Evolutionary conservation across 1,140 invertebrate species (phyloP).

Genomic region (Oscheius sp.): DNA sequence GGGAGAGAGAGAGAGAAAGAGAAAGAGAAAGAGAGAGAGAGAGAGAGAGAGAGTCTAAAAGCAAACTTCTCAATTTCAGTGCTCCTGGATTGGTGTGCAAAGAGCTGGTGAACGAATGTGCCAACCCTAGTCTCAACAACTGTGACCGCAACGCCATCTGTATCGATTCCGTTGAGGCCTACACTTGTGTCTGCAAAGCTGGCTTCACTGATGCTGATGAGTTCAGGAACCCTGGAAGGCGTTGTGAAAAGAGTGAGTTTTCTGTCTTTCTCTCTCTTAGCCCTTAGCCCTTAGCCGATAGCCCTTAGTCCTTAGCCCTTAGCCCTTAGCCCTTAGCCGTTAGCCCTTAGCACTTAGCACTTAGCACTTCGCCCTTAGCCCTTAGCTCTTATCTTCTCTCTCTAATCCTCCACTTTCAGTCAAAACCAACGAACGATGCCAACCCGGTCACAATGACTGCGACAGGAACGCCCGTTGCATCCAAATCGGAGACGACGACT

Average conservation of each 20-base stretch:
- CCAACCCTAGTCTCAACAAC: conserved; percentile 45
- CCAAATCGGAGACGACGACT: conserved; percentile 48
- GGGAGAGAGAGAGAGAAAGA: too few species aligned
- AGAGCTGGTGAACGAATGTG: conserved; percentile 54
- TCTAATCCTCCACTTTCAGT: conserved; percentile 31
- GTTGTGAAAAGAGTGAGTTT: conserved; percentile 48
- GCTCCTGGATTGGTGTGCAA: conserved; percentile 54
- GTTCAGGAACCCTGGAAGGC: conserved; percentile 56
- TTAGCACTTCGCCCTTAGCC: too few species aligned
- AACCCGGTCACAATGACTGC: conserved; percentile 44
- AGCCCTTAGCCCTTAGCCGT: too few species aligned
- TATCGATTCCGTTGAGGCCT: conserved; percentile 47
- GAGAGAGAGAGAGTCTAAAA: too few species aligned
- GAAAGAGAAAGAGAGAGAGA: too few species aligned
- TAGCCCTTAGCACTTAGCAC: too few species aligned
- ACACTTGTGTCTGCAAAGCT: conserved; percentile 47
- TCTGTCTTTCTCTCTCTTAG: neutral
- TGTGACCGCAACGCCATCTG: conserved; percentile 56
- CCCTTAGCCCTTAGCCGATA: too few species aligned
- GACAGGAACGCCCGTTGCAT: conserved; percentile 58
- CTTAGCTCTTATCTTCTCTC: neutral
- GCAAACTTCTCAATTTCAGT: conserved; percentile 18
- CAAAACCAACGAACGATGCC: conserved; percentile 53
- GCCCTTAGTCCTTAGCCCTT: too few species aligned
- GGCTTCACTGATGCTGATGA: conserved; percentile 60